These are phyloP conservation scores for Selenia dentaria DNA, from an alignment of 2,888 invertebrate species.

Conservation along the genomic window DNA sequence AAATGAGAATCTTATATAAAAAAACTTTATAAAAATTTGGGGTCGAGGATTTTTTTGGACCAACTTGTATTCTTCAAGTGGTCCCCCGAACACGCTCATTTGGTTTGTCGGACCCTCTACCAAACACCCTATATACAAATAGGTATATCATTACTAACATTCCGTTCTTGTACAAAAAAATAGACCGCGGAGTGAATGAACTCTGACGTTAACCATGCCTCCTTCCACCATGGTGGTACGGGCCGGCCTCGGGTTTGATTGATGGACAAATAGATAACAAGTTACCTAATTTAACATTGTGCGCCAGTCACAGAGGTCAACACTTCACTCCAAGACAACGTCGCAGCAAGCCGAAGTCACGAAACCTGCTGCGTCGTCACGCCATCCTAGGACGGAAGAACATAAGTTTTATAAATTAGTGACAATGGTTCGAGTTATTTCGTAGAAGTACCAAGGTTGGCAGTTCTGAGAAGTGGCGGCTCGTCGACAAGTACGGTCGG, in stretches of 20 bases:
- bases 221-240: conserved; percentile 41
- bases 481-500: conserved; percentile 49
- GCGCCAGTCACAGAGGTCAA: conserved; percentile 54
- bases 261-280: conserved; percentile 57
- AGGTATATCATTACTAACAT: too few species aligned
- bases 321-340: conserved; percentile 34
- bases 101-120: too few species aligned
- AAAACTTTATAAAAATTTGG: too few species aligned
- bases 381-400: conserved; percentile 66
- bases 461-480: conserved; percentile 74
- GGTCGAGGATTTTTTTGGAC: too few species aligned
- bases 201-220: conserved; percentile 56
- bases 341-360: conserved; percentile 29
- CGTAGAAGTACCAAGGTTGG: conserved; percentile 79
- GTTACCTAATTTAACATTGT: conserved; percentile 50
- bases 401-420: conserved; percentile 80
- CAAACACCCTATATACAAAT: too few species aligned
- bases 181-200: conserved; percentile 70
- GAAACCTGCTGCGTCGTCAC: conserved; percentile 32
- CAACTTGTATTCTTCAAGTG: too few species aligned
- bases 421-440: conserved; percentile 80
- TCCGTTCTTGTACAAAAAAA: conserved; percentile 54
- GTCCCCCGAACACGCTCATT: too few species aligned
- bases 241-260: conserved; percentile 52
- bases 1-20: too few species aligned